These are phyloP conservation scores for Ectropis grisescens DNA, from an alignment of 1,140 invertebrate genomes.

Conservation along the genomic window DNA sequence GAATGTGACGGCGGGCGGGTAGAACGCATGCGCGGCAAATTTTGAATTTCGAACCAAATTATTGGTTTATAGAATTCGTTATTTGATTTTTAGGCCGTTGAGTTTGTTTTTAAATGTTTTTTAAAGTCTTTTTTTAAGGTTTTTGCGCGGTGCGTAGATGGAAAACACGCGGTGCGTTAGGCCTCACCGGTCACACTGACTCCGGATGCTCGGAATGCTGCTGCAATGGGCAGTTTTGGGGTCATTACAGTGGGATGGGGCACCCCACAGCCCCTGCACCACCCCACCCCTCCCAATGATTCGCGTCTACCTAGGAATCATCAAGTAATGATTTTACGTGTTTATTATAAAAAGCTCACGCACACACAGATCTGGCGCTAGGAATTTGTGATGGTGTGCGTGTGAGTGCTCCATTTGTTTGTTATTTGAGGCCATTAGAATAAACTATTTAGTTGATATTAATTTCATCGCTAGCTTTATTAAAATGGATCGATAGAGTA, in stretches of 20 bases:
- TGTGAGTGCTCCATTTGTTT: slow-evolving; percentile 13
- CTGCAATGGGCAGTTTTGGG: slow-evolving; percentile 33
- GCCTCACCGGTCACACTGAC: slow-evolving; percentile 63
- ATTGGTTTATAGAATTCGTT: slow-evolving; percentile 47
- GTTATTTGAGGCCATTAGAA: slow-evolving; percentile 37
- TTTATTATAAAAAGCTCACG: slow-evolving; percentile 57
- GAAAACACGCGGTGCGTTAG: slow-evolving; percentile 56
- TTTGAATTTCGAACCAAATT: slow-evolving; percentile 55
- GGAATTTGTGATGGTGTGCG: neutral
- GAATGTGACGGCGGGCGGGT: slow-evolving; percentile 59
- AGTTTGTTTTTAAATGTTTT: slow-evolving; percentile 24
- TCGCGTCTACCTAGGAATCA: slow-evolving; percentile 58
- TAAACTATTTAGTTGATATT: slow-evolving; percentile 52
- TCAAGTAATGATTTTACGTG: slow-evolving; percentile 68
- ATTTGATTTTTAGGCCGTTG: slow-evolving; percentile 45
- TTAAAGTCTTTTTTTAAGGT: slow-evolving; percentile 35
- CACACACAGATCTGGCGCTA: slow-evolving; percentile 9
- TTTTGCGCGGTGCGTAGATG: slow-evolving; percentile 63
- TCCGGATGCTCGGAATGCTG: slow-evolving; percentile 44
- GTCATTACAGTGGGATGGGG: slow-evolving; percentile 36
- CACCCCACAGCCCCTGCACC: slow-evolving; percentile 18
- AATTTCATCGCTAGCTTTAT: slow-evolving; percentile 40
- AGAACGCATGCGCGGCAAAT: slow-evolving; percentile 57
- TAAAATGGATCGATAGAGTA: slow-evolving; percentile 32
- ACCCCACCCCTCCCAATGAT: slow-evolving; percentile 45